A percentile compares a stretch with the other conserved stretches of the same genome.
Evolutionary conservation across 1,140 invertebrate species (phyloP).

Genomic region (Anadara kagoshimensis): DNA sequence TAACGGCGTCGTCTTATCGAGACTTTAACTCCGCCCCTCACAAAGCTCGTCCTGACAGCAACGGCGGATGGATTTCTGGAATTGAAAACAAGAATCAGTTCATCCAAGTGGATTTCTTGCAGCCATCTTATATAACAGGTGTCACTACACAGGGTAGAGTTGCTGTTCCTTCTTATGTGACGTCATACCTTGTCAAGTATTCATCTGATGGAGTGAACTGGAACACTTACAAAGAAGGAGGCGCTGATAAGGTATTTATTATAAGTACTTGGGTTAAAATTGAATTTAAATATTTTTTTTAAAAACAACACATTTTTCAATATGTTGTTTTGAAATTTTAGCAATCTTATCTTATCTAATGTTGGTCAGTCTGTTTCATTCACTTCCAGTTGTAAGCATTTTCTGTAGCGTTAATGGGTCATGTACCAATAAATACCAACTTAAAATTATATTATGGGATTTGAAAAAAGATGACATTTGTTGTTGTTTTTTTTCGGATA

Average conservation of each 20-base stretch:
- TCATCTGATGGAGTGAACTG: constrained; percentile 82
- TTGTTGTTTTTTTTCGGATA: too few relatives aligned
- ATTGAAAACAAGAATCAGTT: constrained; percentile 58
- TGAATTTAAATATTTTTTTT: neutral
- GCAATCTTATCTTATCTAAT: neutral
- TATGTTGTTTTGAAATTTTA: neutral
- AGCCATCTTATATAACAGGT: constrained; percentile 84
- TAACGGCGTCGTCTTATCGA: constrained; percentile 76
- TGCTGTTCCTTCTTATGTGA: constrained; percentile 79
- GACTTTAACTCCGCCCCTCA: constrained; percentile 63
- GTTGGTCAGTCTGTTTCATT: too few relatives aligned
- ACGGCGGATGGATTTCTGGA: constrained; percentile 61
- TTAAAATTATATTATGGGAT: too few relatives aligned
- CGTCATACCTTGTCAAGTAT: constrained; percentile 82
- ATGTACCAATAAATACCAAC: too few relatives aligned
- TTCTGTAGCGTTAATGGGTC: too few relatives aligned
- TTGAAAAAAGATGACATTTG: too few relatives aligned
- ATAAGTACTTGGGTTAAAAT: neutral
- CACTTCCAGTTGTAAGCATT: too few relatives aligned
- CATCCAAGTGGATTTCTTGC: constrained; percentile 83
- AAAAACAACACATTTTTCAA: neutral
- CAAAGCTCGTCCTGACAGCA: constrained; percentile 63
- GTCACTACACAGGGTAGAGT: constrained; percentile 80
- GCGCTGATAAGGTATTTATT: constrained; percentile 74
- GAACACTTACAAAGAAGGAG: constrained; percentile 80